A percentile compares a stretch with the other conserved stretches of the same genome.
Evolutionary conservation across 2,888 invertebrate species (phyloP).

Genomic region (Drosophila birchii): DNA sequence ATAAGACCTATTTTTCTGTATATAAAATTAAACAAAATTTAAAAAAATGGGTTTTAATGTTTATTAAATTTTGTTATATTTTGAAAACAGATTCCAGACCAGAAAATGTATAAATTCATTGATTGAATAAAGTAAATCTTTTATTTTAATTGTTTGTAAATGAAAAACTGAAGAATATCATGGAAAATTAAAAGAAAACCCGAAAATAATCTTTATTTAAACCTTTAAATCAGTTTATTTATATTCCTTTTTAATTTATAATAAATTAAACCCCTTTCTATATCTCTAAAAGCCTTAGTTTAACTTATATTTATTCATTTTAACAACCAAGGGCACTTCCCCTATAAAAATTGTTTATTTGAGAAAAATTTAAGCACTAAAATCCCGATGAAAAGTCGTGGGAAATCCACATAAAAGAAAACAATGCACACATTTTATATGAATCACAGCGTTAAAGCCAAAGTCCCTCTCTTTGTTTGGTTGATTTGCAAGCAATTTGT

Average conservation of each 20-base stretch:
- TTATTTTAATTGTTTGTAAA: too few species aligned
- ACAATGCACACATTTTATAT: conserved; percentile 28
- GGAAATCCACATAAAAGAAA: background rate
- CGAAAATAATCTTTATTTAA: fast-evolving
- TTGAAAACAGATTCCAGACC: background rate
- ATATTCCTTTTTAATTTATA: background rate
- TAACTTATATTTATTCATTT: background rate
- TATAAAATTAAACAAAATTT: background rate
- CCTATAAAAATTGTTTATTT: conserved; percentile 15
- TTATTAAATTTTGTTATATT: background rate
- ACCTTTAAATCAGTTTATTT: background rate
- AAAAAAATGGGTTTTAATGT: background rate
- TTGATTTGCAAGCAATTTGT: conserved; percentile 9
- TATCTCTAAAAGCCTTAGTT: background rate
- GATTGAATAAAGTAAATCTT: too few species aligned
- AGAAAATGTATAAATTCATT: too few species aligned
- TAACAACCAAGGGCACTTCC: conserved; percentile 17
- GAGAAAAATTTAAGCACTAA: conserved; percentile 12
- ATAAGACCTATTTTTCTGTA: too few species aligned
- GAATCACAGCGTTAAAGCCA: conserved; percentile 7
- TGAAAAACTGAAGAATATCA: background rate
- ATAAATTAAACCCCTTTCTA: background rate
- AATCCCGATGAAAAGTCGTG: conserved; percentile 25
- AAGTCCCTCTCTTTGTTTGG: conserved; percentile 12
- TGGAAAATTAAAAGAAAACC: background rate